phyloP scores from a whole-genome alignment of 23 tunicate species.

The Styela plicata region DNA sequence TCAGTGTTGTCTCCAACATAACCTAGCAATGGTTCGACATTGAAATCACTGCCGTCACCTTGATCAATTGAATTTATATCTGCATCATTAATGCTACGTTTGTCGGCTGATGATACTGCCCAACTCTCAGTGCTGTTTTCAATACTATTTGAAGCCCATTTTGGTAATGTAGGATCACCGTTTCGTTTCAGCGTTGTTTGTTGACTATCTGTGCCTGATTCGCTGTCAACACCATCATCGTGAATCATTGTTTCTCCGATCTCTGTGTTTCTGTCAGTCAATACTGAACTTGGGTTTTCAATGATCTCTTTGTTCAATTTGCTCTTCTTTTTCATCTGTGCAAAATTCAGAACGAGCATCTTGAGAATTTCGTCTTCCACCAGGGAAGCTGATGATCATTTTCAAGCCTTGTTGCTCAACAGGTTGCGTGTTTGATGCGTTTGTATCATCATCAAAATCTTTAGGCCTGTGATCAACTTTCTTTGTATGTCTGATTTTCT shows the following conservation, averaged over 20 bases:
- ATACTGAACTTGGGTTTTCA: background rate
- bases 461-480: background rate
- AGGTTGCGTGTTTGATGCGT: background rate
- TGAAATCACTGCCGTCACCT: background rate
- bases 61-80: background rate
- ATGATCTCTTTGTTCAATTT: background rate
- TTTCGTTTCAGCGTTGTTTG: slow-evolving; percentile 1
- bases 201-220: slow-evolving; percentile 18
- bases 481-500: background rate
- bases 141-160: slow-evolving; percentile 26
- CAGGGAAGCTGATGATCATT: background rate
- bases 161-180: slow-evolving; percentile 57
- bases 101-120: background rate
- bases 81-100: background rate
- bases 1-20: background rate
- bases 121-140: slow-evolving; percentile 4
- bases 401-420: background rate
- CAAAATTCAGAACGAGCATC: background rate
- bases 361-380: background rate
- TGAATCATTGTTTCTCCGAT: background rate
- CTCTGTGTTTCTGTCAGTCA: background rate
- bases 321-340: background rate
- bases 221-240: slow-evolving; percentile 19
- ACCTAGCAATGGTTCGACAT: background rate
- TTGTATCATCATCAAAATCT: background rate